These are phyloP conservation scores for Samia ricini DNA, from an alignment of 1,140 invertebrate species.

Conservation along the genomic window DNA sequence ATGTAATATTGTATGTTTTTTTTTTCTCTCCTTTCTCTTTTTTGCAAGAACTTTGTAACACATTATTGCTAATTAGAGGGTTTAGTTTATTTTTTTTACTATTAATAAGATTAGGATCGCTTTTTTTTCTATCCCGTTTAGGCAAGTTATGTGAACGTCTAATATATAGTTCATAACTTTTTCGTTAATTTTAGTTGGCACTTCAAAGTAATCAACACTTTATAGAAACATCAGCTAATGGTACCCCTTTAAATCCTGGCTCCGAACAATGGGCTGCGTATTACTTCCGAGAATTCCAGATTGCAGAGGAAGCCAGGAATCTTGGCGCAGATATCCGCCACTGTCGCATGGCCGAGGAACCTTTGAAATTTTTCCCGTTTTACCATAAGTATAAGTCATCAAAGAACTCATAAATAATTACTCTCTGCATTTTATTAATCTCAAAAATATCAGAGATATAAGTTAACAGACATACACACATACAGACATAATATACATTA, in stretches of 20 bases:
- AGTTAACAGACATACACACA: not conserved
- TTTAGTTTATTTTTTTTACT: no score
- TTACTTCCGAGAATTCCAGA: slow-evolving; percentile 18
- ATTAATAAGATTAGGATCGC: no score
- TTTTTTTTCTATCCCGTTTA: not conserved
- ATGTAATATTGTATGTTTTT: no score
- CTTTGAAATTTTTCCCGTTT: slow-evolving; percentile 37
- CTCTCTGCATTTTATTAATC: no score
- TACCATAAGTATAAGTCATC: slow-evolving; percentile 45
- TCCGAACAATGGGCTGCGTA: slow-evolving; percentile 37
- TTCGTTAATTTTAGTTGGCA: slow-evolving; percentile 28
- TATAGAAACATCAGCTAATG: slow-evolving; percentile 42
- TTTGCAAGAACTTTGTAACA: no score
- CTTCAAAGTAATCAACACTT: slow-evolving; percentile 31
- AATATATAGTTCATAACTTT: not conserved
- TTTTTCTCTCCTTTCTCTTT: no score
- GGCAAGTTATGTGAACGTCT: not conserved
- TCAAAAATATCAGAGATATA: not conserved
- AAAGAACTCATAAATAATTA: not conserved
- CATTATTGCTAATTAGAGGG: no score
- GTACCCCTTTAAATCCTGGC: slow-evolving; percentile 42
- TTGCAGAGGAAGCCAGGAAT: slow-evolving; percentile 25
- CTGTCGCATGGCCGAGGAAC: slow-evolving; percentile 30
- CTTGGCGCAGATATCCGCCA: slow-evolving; percentile 29
- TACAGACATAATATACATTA: not conserved